phyloP scores from a whole-genome alignment of 1,140 invertebrate genomes.

The Tetragnatha versicolor region DNA sequence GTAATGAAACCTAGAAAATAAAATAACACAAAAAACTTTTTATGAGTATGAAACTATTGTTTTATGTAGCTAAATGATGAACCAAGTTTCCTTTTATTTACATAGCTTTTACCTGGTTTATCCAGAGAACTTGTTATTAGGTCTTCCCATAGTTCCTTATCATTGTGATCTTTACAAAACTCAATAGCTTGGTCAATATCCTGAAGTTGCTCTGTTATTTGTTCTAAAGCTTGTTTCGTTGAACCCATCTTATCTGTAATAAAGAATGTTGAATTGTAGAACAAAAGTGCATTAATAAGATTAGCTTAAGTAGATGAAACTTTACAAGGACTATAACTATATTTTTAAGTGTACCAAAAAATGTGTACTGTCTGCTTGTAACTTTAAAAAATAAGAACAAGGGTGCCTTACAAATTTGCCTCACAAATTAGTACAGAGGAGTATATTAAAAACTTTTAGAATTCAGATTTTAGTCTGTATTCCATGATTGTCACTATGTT shows the following conservation, averaged over 20 bases:
- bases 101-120: conserved; percentile 82
- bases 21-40: conserved; percentile 12
- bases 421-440: no score
- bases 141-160: conserved; percentile 92
- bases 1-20: conserved; percentile 74
- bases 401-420: no score
- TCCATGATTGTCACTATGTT: no score
- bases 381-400: no score
- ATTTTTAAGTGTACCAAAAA: no score
- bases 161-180: conserved; percentile 97
- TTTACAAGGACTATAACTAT: no score
- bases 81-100: no score
- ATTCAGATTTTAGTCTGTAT: no score
- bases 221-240: conserved; percentile 84
- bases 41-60: no score
- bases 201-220: conserved; percentile 84
- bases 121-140: conserved; percentile 88
- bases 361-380: no score
- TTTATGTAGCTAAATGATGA: no score
- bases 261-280: neutral
- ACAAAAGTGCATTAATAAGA: neutral
- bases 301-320: neutral
- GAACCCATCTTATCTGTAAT: conserved; percentile 84
- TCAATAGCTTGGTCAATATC: conserved; percentile 93
- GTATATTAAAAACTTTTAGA: no score